phyloP scores from a whole-genome alignment of 2,888 invertebrate species.

The Drosophila lutescens region DNA sequence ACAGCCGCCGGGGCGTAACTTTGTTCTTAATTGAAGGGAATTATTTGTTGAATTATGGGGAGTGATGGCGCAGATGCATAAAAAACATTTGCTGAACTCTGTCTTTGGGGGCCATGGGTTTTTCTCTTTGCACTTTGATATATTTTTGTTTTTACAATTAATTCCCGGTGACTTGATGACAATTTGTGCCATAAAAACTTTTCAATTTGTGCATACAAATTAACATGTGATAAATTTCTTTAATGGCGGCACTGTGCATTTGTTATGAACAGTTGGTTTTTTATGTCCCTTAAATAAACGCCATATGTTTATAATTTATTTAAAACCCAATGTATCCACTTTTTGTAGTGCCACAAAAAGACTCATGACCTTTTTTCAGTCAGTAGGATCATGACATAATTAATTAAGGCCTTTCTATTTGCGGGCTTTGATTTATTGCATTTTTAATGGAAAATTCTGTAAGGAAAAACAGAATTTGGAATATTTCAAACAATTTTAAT shows the following conservation, averaged over 20 bases:
- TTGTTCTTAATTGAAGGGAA: constrained; percentile 42
- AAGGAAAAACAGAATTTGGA: constrained; percentile 26
- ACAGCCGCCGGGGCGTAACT: constrained; percentile 37
- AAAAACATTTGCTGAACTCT: constrained; percentile 33
- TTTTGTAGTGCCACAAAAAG: constrained; percentile 1
- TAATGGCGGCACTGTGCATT: constrained; percentile 20
- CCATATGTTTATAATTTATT: constrained; percentile 37
- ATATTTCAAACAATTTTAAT: constrained; percentile 4
- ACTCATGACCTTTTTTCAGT: constrained; percentile 9
- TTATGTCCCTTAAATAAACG: constrained; percentile 1
- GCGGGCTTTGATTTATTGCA: constrained; percentile 23
- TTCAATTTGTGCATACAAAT: constrained; percentile 41
- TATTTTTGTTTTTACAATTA: constrained; percentile 13
- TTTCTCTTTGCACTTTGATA: constrained; percentile 3
- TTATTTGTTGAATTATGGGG: constrained; percentile 38
- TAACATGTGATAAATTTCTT: constrained; percentile 40
- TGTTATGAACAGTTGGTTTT: constrained; percentile 3
- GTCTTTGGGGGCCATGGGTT: constrained; percentile 23
- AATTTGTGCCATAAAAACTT: constrained; percentile 26
- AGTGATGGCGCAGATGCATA: constrained; percentile 15
- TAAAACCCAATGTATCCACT: background rate
- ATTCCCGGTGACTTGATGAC: constrained; percentile 25
- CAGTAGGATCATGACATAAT: constrained; percentile 16
- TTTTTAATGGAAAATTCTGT: constrained; percentile 29
- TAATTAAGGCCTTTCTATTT: constrained; percentile 25